A percentile compares a stretch with the other conserved stretches of the same genome.
phyloP scores from a whole-genome alignment of 2,113 vertebrate genomes.

The Caracal caracal region DNA sequence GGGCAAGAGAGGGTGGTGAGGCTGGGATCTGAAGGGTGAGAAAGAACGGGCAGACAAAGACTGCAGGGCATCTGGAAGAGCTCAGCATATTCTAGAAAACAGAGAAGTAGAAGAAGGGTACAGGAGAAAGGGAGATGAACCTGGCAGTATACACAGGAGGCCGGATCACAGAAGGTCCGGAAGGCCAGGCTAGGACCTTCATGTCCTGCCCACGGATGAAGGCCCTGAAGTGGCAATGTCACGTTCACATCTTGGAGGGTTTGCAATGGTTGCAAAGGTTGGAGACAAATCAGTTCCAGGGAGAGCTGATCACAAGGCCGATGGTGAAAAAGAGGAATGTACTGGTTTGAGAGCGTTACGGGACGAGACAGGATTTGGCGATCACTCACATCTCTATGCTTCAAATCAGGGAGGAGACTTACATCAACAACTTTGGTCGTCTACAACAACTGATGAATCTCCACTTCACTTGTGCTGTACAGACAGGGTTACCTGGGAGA shows the following conservation, averaged over 20 bases:
- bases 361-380: background rate
- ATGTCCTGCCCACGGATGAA: background rate
- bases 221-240: background rate
- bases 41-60: background rate
- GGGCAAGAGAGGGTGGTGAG: background rate
- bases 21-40: background rate
- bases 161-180: background rate
- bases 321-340: background rate
- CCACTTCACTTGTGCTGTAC: background rate
- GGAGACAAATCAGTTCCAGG: background rate
- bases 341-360: background rate
- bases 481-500: background rate
- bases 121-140: background rate
- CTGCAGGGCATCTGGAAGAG: background rate
- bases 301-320: background rate
- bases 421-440: background rate
- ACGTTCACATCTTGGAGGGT: background rate
- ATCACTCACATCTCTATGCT: background rate
- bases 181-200: background rate
- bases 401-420: background rate
- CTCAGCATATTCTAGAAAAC: background rate
- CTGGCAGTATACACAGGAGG: background rate
- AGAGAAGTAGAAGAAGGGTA: background rate
- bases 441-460: background rate
- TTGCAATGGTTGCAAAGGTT: background rate